Conservation (phyloP, 1,140 invertebrate species). For the Phenacoccus solenopsis region DNA sequence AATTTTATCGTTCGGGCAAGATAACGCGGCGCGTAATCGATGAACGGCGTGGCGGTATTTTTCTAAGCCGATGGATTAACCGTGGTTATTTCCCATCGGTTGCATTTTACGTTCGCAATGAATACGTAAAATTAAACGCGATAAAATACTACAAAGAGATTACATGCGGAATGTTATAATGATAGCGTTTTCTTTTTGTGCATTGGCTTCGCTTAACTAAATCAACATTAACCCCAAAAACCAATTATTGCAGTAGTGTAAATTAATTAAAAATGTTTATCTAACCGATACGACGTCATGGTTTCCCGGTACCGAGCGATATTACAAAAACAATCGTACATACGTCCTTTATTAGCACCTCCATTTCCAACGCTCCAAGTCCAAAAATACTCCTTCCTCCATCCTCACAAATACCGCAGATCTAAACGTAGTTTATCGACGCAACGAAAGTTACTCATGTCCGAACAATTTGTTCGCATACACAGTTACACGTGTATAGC, state of each 20-base stretch:
- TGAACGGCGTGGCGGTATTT: background rate
- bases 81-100: background rate
- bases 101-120: background rate
- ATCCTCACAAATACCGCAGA: no score
- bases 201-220: background rate
- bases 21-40: background rate
- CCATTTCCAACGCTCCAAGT: no score
- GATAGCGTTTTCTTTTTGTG: background rate
- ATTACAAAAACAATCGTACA: background rate
- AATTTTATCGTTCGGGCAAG: background rate
- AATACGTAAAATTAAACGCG: background rate
- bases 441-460: no score
- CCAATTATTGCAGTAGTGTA: background rate
- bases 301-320: no score
- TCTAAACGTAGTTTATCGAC: no score
- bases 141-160: background rate
- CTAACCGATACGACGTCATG: background rate
- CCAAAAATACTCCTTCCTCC: no score
- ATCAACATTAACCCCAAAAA: background rate
- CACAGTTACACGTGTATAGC: no score
- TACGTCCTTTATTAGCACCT: no score
- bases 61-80: background rate
- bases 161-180: background rate
- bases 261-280: slow-evolving; percentile 3
- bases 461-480: no score